A percentile compares a stretch with the other conserved stretches of the same genome.
Evolutionary conservation across 2,888 invertebrate species (phyloP).

Genomic region (Nineta flava): DNA sequence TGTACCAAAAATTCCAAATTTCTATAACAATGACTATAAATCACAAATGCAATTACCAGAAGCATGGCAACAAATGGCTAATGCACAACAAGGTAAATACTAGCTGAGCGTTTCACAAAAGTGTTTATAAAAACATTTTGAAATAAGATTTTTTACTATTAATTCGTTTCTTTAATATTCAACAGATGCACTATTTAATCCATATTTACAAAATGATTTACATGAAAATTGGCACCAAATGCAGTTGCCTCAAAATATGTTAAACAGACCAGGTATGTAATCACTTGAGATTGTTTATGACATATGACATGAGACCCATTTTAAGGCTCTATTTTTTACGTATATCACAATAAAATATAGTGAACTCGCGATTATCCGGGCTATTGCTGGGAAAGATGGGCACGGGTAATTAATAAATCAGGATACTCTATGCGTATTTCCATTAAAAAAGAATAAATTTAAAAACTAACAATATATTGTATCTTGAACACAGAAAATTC

Average conservation of each 20-base stretch:
- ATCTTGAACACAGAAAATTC: too few relatives aligned
- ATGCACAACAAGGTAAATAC: conserved; percentile 7
- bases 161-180: not conserved
- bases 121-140: not conserved
- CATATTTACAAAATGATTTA: conserved; percentile 6
- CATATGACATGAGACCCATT: too few relatives aligned
- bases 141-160: not conserved
- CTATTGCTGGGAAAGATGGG: too few relatives aligned
- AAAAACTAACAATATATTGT: too few relatives aligned
- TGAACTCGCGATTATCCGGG: too few relatives aligned
- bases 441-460: too few relatives aligned
- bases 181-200: conserved; percentile 1
- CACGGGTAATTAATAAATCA: too few relatives aligned
- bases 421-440: too few relatives aligned
- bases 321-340: too few relatives aligned
- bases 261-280: not conserved
- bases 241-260: conserved; percentile 1
- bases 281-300: too few relatives aligned
- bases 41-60: conserved; percentile 14
- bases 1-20: conserved; percentile 16
- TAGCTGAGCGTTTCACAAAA: too few relatives aligned
- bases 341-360: too few relatives aligned
- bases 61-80: conserved; percentile 9
- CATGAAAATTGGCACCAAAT: conserved; percentile 12
- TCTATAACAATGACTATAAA: conserved; percentile 22